Evolutionary conservation across 1,140 invertebrate species (phyloP).

Genomic region (Drosophila pseudoananassae): DNA sequence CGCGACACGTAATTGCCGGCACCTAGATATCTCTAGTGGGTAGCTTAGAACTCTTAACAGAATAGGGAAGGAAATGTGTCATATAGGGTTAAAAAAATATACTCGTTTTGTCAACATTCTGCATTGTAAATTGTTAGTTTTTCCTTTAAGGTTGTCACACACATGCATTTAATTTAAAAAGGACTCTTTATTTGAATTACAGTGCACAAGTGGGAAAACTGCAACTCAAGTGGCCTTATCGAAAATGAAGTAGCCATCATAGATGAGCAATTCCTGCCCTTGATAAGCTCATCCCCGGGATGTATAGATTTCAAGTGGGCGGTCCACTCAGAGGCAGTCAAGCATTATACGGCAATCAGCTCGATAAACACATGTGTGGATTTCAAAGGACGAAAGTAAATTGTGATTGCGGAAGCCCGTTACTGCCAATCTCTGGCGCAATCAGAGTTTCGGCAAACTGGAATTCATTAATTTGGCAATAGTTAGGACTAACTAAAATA

Average conservation of each 20-base stretch:
- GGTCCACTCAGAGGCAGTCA: conserved; percentile 32
- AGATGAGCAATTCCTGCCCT: conserved; percentile 24
- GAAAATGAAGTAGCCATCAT: conserved; percentile 24
- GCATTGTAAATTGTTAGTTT: background rate
- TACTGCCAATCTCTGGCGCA: conserved; percentile 26
- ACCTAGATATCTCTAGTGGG: conserved; percentile 25
- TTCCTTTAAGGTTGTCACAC: background rate
- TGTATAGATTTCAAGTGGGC: conserved; percentile 35
- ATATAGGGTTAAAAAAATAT: background rate
- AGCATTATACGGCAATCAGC: conserved; percentile 40
- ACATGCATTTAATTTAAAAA: background rate
- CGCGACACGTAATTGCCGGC: conserved; percentile 48
- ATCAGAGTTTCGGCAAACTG: conserved; percentile 30
- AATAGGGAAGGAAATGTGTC: background rate
- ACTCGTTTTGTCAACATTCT: background rate
- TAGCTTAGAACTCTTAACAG: conserved; percentile 3
- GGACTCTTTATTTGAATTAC: background rate
- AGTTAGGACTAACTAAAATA: conserved; percentile 50
- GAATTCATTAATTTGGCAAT: conserved; percentile 68
- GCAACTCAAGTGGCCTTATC: conserved; percentile 15
- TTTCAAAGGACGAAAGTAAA: background rate
- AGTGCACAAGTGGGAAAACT: background rate
- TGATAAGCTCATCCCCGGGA: conserved; percentile 4
- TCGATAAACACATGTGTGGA: conserved; percentile 4
- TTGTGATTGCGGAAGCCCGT: conserved; percentile 38